Base-by-base conservation (phyloP, 2,113 vertebrate species). In the Pyxicephalus adspersus region DNA sequence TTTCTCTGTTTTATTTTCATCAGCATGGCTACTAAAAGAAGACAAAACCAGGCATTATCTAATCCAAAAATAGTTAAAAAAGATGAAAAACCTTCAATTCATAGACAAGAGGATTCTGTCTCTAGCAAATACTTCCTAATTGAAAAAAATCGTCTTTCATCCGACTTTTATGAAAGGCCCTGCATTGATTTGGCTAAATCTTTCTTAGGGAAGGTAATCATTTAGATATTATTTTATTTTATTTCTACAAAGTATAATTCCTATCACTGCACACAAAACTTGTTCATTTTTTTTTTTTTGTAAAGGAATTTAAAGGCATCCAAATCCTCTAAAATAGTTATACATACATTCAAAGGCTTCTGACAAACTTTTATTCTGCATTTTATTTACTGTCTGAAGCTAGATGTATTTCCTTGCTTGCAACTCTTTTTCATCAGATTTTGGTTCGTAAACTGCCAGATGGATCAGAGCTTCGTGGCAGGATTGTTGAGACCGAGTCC, bases 401-500 rank as follows among this genome's bases (percentile, higher is more conserved):
- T 2, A 45, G 38, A 45, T 45, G 11, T 45, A 45, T 45, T 45
- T 20, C 19, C 4, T 16, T 22, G 54, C 23, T 23, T 15, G 20
- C 20, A 16, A 54, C 5, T 81, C 80, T 80, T 83, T 23, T 83
- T 71, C 83, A 58, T 23, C 88, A 99, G 96, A 91, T 98, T 83
- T 87, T 99, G 88, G 95, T 96, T 57, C 95, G 92, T 82, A 92
- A 77, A 81, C 90, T 94, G 64, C 77, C 89, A 11, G 93, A 97
- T 20, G 95, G 95, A 54, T 92, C 89, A 4, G 95, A 95, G 83
- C 91, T 99, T 67, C 92, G 94, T 25, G 97, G 94, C 25, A 94
- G 92, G 76, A 90, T 99, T 65, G 97, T 99, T 87, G 97, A 99
- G 88, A 98, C 96, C 0, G 97, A 99, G 85, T 96, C 97, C 0